Conservation (phyloP, 2,113 vertebrate genomes). For the Delphinus delphis region DNA sequence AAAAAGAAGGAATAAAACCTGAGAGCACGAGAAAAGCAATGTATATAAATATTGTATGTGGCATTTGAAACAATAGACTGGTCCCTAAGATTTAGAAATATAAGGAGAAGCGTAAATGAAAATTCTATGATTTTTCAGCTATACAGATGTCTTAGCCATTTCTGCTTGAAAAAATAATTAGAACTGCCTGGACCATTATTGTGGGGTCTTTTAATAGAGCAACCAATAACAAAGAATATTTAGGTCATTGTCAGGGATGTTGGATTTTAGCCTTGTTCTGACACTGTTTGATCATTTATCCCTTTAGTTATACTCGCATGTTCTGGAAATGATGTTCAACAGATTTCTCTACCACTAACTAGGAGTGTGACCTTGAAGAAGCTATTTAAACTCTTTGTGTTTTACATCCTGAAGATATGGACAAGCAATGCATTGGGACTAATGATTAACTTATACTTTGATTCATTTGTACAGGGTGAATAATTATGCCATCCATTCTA, state of each 20-base stretch:
- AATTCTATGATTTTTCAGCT: neutral
- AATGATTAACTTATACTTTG: neutral
- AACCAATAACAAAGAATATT: neutral
- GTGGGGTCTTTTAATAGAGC: neutral
- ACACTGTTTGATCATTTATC: neutral
- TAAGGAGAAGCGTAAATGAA: neutral
- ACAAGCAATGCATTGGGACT: neutral
- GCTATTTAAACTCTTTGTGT: neutral
- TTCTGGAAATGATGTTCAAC: conserved; percentile 1
- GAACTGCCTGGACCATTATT: neutral
- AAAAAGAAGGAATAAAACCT: neutral
- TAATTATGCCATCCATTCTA: neutral
- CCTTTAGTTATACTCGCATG: neutral
- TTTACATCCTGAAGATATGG: neutral
- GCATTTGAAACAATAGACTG: neutral
- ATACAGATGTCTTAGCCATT: neutral
- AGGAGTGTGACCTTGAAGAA: conserved; percentile 17
- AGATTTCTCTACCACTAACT: neutral
- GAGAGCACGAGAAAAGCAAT: neutral
- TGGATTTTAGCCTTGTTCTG: neutral
- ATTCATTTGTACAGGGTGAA: neutral
- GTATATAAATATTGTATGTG: neutral
- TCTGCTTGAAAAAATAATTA: neutral
- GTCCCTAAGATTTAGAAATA: neutral
- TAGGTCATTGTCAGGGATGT: neutral